Conservation (phyloP, 1,140 invertebrate species). For the Apis mellifera region Amel_HAv3.1 CM009934.2:3478001-3478500, state of each 20-base stretch:
- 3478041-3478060: too few species aligned
- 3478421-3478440: too few species aligned
- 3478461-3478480: not conserved
- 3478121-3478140: not conserved
- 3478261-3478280: not conserved
- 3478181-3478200: not conserved
- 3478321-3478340: not conserved
- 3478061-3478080: not conserved
- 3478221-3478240: not conserved
- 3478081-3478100: not conserved
- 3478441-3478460: too few species aligned
- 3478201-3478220: not conserved
- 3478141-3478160: not conserved
- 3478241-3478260: not conserved
- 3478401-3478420: not conserved
- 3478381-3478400: conserved; percentile 5
- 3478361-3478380: not conserved
- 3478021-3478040: too few species aligned
- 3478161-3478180: not conserved
- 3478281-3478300: conserved; percentile 2
- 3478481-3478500: conserved; percentile 13
- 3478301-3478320: not conserved
- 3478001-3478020: too few species aligned
- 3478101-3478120: not conserved
- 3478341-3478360: not conserved